Base-by-base conservation (phyloP, 2,888 invertebrate species). In the Neocrepidodera transversa region DNA sequence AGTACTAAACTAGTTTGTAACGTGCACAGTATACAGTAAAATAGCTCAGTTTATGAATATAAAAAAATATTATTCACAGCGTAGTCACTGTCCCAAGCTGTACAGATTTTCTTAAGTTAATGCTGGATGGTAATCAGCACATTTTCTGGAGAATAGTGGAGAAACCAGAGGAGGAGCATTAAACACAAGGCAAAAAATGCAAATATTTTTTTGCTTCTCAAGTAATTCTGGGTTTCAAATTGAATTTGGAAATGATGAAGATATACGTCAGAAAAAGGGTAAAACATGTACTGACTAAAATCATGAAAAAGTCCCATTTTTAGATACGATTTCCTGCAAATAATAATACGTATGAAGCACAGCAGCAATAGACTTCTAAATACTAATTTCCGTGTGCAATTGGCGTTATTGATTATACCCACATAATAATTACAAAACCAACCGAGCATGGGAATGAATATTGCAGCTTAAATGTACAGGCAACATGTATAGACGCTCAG, bases 111-210 rank as follows among this genome's bases (percentile, higher is more conserved):
- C 16, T 14, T 13, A 14, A 38, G 38, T 38, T 38, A 38, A 14
- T 14, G 38, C 13, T 38, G 8, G 13, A 8, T 38, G 16, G 2
- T 38, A 13, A 38, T 10, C 38, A 38, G 38, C 13, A 38, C 38
- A 14, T 38, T 14, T 38, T 14, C 38, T 38, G 38, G 16, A 38
- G 13, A 38, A 38, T 38, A 38, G 38, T 38, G 38, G 38, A 38
- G 2, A 11, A 38, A 38, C 3, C 38, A 11, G 38, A 38, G 38
- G 8, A 38, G 38, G 38, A 38, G 38, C 38, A 11, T 14, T 38
- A 38, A 11, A 38, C 38, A 8, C 16, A 38, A 38, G 38, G 8
- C 16, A 38, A 38, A 38, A 38, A 38, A 38, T 38, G 10, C 4
- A 14, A 14, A 38, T 7, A 14, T 38, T 7, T 38, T n/a, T 11